These are phyloP conservation scores for Furcifer pardalis DNA, from an alignment of 2,797 vertebrate genomes.

Conservation along the genomic window DNA sequence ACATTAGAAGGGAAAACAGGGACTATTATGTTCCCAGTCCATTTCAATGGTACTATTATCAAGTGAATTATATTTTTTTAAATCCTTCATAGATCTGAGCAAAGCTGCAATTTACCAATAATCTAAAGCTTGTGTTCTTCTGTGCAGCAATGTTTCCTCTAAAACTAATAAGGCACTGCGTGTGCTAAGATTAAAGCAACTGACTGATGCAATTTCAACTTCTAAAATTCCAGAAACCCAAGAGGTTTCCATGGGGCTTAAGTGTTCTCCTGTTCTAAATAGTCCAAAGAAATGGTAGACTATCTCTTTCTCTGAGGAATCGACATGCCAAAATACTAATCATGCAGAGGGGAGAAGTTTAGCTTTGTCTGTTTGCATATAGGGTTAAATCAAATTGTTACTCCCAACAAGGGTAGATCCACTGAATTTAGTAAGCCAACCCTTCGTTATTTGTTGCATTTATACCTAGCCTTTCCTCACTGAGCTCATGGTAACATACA, in stretches of 20 bases:
- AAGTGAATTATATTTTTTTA: neutral
- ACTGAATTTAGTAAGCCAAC: no score
- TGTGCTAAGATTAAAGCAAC: neutral
- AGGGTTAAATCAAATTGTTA: no score
- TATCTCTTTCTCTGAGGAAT: neutral
- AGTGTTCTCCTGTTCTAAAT: neutral
- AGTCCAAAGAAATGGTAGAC: no score
- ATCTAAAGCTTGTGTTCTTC: neutral
- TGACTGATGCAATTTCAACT: neutral
- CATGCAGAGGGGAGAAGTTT: neutral
- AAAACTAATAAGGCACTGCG: neutral
- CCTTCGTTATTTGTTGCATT: no score
- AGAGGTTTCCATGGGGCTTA: neutral
- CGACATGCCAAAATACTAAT: neutral
- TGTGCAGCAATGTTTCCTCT: neutral
- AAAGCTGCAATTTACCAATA: neutral
- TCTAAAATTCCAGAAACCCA: neutral
- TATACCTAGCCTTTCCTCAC: no score
- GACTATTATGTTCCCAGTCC: neutral
- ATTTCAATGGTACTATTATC: neutral
- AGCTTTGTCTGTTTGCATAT: neutral
- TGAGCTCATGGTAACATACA: no score
- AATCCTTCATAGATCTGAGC: neutral
- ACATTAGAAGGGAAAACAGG: neutral
- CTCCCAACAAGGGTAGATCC: no score